Evolutionary conservation across 2,113 vertebrate genomes (phyloP).

Genomic region (Panurus biarmicus): DNA sequence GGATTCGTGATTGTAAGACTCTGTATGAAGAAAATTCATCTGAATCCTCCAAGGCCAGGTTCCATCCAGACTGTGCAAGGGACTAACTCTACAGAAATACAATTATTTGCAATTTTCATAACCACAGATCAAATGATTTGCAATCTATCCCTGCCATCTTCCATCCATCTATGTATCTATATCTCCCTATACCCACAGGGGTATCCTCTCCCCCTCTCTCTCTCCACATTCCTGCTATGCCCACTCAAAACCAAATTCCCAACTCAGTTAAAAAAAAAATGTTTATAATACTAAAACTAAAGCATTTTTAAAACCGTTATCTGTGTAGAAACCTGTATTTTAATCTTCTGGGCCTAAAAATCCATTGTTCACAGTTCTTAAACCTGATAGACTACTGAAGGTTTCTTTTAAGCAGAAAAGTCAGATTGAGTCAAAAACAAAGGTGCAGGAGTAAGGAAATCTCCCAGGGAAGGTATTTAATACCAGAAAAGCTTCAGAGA

Average conservation of each 20-base stretch:
- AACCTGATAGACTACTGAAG: background rate
- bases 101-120: background rate
- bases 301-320: background rate
- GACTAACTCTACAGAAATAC: background rate
- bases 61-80: background rate
- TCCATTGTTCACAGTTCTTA: background rate
- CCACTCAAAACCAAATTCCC: background rate
- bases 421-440: background rate
- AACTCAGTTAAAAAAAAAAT: background rate
- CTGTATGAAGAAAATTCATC: background rate
- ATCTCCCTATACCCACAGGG: background rate
- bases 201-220: background rate
- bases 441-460: background rate
- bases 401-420: background rate
- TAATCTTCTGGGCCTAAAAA: background rate
- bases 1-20: background rate
- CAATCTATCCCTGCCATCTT: background rate
- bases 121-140: background rate
- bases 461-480: conserved; percentile 2
- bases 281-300: background rate
- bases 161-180: background rate
- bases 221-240: background rate
- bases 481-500: background rate
- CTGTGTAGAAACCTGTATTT: background rate
- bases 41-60: background rate